Evolutionary conservation across 2,113 vertebrate genomes (phyloP).

Genomic region (Labeo rohita): DNA sequence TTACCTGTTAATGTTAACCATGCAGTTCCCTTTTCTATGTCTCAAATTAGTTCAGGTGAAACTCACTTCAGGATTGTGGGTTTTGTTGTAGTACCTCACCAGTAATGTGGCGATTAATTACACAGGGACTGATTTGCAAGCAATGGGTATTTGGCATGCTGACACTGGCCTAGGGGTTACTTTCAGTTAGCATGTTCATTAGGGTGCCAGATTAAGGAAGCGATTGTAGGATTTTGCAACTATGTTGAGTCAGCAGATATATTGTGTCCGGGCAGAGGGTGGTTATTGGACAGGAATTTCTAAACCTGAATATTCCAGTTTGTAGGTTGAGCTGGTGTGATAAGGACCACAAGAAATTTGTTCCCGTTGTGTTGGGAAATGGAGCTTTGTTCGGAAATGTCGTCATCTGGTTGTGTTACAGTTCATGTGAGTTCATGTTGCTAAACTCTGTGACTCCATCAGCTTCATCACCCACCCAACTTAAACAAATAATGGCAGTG

Average conservation of each 20-base stretch:
- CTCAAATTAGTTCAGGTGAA: background rate
- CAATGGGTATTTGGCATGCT: constrained; percentile 33
- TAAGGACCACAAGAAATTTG: background rate
- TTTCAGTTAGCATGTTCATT: constrained; percentile 30
- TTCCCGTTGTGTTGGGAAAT: background rate
- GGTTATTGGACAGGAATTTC: constrained; percentile 34
- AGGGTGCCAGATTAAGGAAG: constrained; percentile 52
- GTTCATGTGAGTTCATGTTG: constrained; percentile 13
- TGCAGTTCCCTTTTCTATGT: background rate
- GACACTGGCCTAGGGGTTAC: background rate
- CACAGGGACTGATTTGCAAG: background rate
- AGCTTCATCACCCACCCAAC: background rate
- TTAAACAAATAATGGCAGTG: background rate
- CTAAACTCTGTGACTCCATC: background rate
- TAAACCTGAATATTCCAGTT: constrained; percentile 36
- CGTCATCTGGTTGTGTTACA: background rate
- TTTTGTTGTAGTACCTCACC: background rate
- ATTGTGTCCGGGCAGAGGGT: background rate
- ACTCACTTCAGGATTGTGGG: background rate
- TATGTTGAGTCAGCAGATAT: constrained; percentile 64
- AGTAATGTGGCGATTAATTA: background rate
- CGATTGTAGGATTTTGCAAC: constrained; percentile 50
- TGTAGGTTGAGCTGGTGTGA: background rate
- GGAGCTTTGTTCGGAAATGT: constrained; percentile 17
- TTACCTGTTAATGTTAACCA: background rate